phyloP scores from a whole-genome alignment of 2,113 vertebrate species.

The Dunckerocampus dactyliophorus region DNA sequence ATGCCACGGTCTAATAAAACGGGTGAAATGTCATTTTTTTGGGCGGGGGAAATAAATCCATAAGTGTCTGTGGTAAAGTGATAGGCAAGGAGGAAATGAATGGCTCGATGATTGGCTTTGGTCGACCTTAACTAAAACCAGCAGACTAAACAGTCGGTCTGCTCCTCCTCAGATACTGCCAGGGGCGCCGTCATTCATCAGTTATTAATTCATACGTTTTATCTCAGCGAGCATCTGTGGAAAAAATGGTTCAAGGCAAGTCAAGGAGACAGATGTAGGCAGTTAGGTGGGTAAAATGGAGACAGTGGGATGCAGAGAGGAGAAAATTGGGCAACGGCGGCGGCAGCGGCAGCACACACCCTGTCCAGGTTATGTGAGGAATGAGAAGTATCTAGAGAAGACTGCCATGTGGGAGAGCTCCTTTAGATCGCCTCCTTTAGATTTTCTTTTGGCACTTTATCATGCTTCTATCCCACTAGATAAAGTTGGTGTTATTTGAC shows the following conservation, averaged over 20 bases:
- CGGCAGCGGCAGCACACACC: constrained; percentile 51
- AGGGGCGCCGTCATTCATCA: constrained; percentile 47
- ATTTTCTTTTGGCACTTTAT: constrained; percentile 57
- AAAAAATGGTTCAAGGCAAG: constrained; percentile 29
- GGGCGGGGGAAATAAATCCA: constrained; percentile 8
- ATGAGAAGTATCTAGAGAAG: constrained; percentile 73
- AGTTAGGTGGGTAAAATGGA: constrained; percentile 54
- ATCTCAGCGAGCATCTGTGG: constrained; percentile 51
- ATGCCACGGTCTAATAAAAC: constrained; percentile 8
- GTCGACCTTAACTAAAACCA: constrained; percentile 43
- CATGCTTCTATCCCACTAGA: constrained; percentile 58
- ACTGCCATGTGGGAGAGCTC: constrained; percentile 73
- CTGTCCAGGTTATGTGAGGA: constrained; percentile 69
- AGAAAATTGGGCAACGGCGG: constrained; percentile 33
- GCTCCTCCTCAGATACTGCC: constrained; percentile 40
- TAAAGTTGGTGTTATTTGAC: constrained; percentile 63
- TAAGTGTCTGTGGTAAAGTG: constrained; percentile 33
- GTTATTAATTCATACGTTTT: constrained; percentile 59
- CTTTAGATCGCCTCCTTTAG: constrained; percentile 43
- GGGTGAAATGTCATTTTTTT: constrained; percentile 19
- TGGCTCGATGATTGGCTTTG: constrained; percentile 32
- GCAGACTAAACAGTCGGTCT: constrained; percentile 56
- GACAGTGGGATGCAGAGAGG: constrained; percentile 38
- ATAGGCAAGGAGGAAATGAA: constrained; percentile 41
- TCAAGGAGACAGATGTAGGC: constrained; percentile 57